Conservation (phyloP, 2,113 vertebrate species). For the Sakesphorus luctuosus region DNA sequence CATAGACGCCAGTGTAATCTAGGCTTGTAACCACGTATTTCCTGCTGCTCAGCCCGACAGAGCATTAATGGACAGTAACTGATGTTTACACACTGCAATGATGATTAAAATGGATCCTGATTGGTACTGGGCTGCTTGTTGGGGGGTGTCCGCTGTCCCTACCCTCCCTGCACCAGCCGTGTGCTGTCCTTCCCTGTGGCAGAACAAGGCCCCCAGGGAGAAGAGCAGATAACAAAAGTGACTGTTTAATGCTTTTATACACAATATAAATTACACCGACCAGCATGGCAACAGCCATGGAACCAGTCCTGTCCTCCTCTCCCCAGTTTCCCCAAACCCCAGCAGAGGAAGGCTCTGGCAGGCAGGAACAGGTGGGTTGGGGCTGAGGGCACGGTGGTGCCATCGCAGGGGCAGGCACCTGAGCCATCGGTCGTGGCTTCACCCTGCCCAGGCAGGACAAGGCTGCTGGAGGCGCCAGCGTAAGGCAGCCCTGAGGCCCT, state of each 20-base stretch:
- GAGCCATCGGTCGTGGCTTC: accelerated
- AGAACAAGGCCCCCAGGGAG: conserved; percentile 12
- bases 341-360: neutral
- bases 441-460: neutral
- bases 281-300: conserved; percentile 30
- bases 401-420: neutral
- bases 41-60: conserved; percentile 35
- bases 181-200: neutral
- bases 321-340: neutral
- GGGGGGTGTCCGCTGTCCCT: neutral
- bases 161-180: accelerated
- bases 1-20: conserved; percentile 56
- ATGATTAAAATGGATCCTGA: conserved; percentile 63
- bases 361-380: neutral
- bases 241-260: conserved; percentile 74
- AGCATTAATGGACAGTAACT: conserved; percentile 62
- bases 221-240: conserved; percentile 53
- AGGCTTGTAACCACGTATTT: conserved; percentile 57
- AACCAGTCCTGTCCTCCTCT: conserved; percentile 29
- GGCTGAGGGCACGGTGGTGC: neutral
- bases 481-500: neutral
- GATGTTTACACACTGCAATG: conserved; percentile 59
- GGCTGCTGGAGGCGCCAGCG: neutral
- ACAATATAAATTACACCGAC: conserved; percentile 75
- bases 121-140: conserved; percentile 32